These are phyloP conservation scores for Melanophora roralis DNA, from an alignment of 2,888 invertebrate species.

Conservation along the genomic window DNA sequence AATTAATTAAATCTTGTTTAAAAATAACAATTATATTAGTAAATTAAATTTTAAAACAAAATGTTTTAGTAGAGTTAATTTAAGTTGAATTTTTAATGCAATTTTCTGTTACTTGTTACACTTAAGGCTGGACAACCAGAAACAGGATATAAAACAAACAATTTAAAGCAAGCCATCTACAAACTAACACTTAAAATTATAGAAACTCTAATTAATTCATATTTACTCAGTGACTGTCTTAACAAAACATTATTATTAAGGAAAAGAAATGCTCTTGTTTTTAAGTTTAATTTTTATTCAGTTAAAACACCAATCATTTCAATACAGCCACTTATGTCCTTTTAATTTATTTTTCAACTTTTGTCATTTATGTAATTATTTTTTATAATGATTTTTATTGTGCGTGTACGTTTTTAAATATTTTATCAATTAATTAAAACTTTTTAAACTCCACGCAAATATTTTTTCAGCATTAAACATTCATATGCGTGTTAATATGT, in stretches of 20 bases:
- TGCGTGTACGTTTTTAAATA: conserved; percentile 1
- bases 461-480: too few species aligned
- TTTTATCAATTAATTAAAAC: conserved; percentile 53
- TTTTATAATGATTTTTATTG: neutral
- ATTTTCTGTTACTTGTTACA: too few species aligned
- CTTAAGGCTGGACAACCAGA: too few species aligned
- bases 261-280: neutral
- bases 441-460: too few species aligned
- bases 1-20: neutral
- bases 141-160: too few species aligned
- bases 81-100: neutral
- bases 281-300: neutral
- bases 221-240: neutral
- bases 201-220: too few species aligned
- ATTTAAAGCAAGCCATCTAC: too few species aligned
- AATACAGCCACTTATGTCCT: neutral
- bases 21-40: neutral
- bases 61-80: neutral
- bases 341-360: neutral
- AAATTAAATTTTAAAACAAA: neutral
- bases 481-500: too few species aligned
- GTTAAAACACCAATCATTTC: neutral
- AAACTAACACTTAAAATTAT: too few species aligned
- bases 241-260: neutral
- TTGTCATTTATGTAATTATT: neutral